Base-by-base conservation (phyloP, 2,888 invertebrate genomes). In the Ochropleura plecta region DNA sequence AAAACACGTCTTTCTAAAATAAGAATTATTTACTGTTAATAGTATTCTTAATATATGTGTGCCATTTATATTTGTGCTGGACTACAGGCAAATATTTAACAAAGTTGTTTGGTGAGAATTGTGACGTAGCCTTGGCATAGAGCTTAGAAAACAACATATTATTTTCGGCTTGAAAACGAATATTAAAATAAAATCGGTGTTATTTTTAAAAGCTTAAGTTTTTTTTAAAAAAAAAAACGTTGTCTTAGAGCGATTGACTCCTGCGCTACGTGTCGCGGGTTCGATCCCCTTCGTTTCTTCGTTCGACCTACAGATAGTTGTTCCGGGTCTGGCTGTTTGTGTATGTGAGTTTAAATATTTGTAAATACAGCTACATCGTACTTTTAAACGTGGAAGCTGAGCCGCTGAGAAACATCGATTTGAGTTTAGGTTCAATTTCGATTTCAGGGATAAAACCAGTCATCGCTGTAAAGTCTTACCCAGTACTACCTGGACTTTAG, bases 1-100 rank as follows among this genome's bases (percentile, higher is more conserved):
- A 57, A 40, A 40, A 18, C 70, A 76, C 67, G 79, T 68, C n/a
- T 67, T 40, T 76, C 70, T 79, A 76, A 76, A 79, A 59, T 59
- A 63, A 67, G 63, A 70, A 60, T 46, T 20, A 53, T 63, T 48
- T 44, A 75, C 79, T 79, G 69, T 76, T 81, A 51, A 66, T 51
- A 55, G 14, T 44, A 42, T 48, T 16, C 49, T 62, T 30, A 60
- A 59, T 59, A 18, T 40, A 46, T 48, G 64, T 67, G 9, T 40
- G 20, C 14, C 12, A 65, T 69, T 55, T 69, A 44, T 62, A 69
- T 72, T 70, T 49, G 40, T 48, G n/a, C 42, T 57, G 3, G 7
- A 62, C 42, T n/a, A n/a, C 44, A 44, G 14, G 65, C 40, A 78
- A 82, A 66, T 69, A 72, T 80, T 57, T n/a, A 57, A 44, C 30